These are phyloP conservation scores for Carterocephalus palaemon DNA, from an alignment of 2,888 invertebrate species.

Conservation along the genomic window DNA sequence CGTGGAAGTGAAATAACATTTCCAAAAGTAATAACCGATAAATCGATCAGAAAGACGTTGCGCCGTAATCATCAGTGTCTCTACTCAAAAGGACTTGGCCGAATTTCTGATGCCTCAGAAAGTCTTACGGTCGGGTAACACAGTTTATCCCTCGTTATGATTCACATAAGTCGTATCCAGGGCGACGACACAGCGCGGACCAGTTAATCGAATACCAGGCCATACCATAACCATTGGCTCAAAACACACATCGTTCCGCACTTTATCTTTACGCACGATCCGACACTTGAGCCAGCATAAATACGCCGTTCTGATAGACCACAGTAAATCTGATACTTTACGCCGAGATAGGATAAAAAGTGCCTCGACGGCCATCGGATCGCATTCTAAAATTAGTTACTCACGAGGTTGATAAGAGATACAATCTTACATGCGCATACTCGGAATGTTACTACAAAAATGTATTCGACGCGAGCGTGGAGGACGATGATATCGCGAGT, in stretches of 20 bases:
- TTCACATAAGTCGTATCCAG: slow-evolving; percentile 46
- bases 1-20: background rate
- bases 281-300: slow-evolving; percentile 23
- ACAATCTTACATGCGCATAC: slow-evolving; percentile 44
- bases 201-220: slow-evolving; percentile 36
- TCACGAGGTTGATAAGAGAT: slow-evolving; percentile 52
- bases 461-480: slow-evolving; percentile 44
- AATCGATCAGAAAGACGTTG: slow-evolving; percentile 2
- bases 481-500: slow-evolving; percentile 43
- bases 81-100: slow-evolving; percentile 40
- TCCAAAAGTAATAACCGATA: background rate
- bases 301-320: slow-evolving; percentile 14
- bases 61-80: slow-evolving; percentile 14
- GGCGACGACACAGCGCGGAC: slow-evolving; percentile 32
- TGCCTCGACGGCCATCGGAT: slow-evolving; percentile 33
- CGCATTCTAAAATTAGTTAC: slow-evolving; percentile 52
- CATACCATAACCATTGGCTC: slow-evolving; percentile 26
- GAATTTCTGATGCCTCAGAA: slow-evolving; percentile 44
- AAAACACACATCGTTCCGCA: slow-evolving; percentile 12
- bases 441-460: slow-evolving; percentile 50
- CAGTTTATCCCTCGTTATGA: slow-evolving; percentile 47
- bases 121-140: slow-evolving; percentile 42
- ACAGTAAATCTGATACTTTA: slow-evolving; percentile 18
- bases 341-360: slow-evolving; percentile 12
- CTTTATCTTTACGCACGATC: slow-evolving; percentile 20